These are phyloP conservation scores for Aethes cnicana DNA, from an alignment of 2,888 invertebrate species.

Conservation along the genomic window DNA sequence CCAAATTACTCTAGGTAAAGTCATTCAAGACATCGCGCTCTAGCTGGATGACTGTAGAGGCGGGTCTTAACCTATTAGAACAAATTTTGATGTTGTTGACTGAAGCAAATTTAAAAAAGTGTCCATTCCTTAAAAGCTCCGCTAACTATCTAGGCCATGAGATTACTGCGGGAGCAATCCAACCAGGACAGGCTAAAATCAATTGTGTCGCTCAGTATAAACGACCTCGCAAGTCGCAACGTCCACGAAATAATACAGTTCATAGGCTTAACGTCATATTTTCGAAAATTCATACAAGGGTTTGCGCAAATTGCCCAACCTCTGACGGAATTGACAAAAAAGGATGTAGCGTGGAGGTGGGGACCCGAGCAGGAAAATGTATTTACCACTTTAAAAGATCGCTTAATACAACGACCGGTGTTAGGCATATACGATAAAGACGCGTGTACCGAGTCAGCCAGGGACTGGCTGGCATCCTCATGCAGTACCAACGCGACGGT, in stretches of 20 bases:
- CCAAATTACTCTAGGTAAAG: neutral
- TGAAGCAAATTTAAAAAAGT: conserved; percentile 15
- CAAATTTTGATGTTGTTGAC: conserved; percentile 10
- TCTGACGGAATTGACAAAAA: conserved; percentile 15
- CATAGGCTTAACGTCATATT: conserved; percentile 20
- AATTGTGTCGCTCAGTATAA: conserved; percentile 16
- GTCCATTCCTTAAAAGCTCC: conserved; percentile 4
- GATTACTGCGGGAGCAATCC: conserved; percentile 9
- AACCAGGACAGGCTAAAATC: conserved; percentile 11
- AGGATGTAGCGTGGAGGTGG: neutral
- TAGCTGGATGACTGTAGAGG: conserved; percentile 27
- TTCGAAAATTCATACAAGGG: conserved; percentile 16
- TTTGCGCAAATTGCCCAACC: conserved; percentile 29
- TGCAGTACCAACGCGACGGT: conserved; percentile 22
- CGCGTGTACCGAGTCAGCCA: conserved; percentile 8
- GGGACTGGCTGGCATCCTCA: conserved; percentile 39
- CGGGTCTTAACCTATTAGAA: conserved; percentile 13
- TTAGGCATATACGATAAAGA: conserved; percentile 12
- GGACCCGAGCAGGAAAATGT: conserved; percentile 2
- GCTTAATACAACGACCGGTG: conserved; percentile 2
- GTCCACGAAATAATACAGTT: conserved; percentile 22
- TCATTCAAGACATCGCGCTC: neutral
- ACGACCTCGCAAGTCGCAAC: conserved; percentile 18
- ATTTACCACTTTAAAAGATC: conserved; percentile 18
- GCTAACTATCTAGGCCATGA: conserved; percentile 16